These are phyloP conservation scores for Crotalus viridis DNA, from an alignment of 2,113 vertebrate species.

Conservation along the genomic window DNA sequence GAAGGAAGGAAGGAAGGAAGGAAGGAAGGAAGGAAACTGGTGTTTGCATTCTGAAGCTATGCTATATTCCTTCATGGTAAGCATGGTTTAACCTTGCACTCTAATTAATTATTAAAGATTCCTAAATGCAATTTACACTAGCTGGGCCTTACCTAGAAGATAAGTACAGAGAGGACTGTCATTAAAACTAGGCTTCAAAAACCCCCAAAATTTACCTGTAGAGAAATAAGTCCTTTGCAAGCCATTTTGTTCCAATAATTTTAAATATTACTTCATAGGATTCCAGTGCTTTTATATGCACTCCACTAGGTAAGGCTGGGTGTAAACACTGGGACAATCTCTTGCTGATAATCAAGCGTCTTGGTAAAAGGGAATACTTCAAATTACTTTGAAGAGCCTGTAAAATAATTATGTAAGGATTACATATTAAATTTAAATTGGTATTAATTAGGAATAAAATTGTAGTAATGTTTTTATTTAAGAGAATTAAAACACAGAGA, in stretches of 20 bases:
- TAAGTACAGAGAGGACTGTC: background rate
- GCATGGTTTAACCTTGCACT: background rate
- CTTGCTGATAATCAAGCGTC: conserved; percentile 91
- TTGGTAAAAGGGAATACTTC: conserved; percentile 89
- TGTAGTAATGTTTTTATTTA: background rate
- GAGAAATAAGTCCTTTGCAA: conserved; percentile 89
- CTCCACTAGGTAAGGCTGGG: conserved; percentile 93
- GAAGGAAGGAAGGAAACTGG: background rate
- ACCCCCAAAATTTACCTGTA: conserved; percentile 75
- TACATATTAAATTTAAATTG: background rate
- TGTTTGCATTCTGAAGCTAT: background rate
- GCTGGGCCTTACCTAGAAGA: background rate
- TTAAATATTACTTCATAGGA: conserved; percentile 98
- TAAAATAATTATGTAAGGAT: conserved; percentile 1
- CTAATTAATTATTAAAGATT: background rate
- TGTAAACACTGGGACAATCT: conserved; percentile 93
- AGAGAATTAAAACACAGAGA: background rate
- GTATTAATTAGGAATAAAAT: background rate
- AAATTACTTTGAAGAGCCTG: conserved; percentile 98
- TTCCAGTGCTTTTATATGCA: conserved; percentile 95
- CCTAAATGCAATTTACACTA: background rate
- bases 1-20: background rate
- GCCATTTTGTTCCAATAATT: conserved; percentile 94
- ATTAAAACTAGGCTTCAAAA: background rate
- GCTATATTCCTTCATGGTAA: background rate